Evolutionary conservation across 2,113 vertebrate genomes (phyloP).

Genomic region (Vanacampus margaritifer): DNA sequence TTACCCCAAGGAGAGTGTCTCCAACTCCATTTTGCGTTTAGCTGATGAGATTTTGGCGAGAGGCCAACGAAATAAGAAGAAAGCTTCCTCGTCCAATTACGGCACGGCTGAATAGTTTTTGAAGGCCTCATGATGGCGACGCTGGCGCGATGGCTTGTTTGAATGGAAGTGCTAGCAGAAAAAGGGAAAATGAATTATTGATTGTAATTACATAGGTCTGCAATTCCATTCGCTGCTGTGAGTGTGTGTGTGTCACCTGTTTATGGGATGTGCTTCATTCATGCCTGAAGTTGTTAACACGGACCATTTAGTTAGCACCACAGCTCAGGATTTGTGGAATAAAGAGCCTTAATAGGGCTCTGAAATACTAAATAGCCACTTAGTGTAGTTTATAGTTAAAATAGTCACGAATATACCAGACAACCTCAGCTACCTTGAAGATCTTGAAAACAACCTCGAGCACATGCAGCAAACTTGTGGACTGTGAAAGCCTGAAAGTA

Average conservation of each 20-base stretch:
- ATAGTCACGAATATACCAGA: background rate
- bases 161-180: conserved; percentile 69
- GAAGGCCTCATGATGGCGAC: conserved; percentile 31
- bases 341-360: conserved; percentile 2
- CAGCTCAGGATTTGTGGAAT: conserved; percentile 11
- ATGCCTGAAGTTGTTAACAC: conserved; percentile 51
- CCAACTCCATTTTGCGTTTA: conserved; percentile 38
- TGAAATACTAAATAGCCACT: background rate
- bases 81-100: conserved; percentile 65
- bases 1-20: conserved; percentile 52
- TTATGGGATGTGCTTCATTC: conserved; percentile 42
- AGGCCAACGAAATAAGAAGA: conserved; percentile 24
- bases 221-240: conserved; percentile 40
- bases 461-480: background rate
- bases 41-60: conserved; percentile 59
- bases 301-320: conserved; percentile 50
- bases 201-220: conserved; percentile 72
- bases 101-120: conserved; percentile 58
- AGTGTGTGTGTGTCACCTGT: conserved; percentile 37
- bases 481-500: background rate
- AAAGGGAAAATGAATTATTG: conserved; percentile 75
- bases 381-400: background rate
- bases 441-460: background rate
- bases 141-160: conserved; percentile 46
- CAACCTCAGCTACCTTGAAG: background rate